Base-by-base conservation (phyloP, 1,140 invertebrate species). In the Micrasema longulum region DNA sequence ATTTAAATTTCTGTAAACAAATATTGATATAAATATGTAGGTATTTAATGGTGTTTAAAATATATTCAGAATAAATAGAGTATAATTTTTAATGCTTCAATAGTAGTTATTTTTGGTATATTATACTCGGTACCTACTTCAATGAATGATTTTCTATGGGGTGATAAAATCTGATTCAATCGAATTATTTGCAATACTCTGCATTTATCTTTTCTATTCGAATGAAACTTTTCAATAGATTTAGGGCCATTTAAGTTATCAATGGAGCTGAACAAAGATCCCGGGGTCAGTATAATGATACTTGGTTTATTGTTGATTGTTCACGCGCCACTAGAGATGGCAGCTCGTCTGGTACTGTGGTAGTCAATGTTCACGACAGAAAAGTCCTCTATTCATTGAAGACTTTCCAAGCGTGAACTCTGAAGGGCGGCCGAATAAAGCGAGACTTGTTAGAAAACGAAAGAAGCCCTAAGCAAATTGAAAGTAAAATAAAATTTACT, bases 301-400 rank as follows among this genome's bases (percentile, higher is more conserved):
- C 26, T 31, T 7, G 26, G 26, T 31, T 2, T 31, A 43, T 18
- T 60, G 36, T 38, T 38, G 55, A 60, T 60, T 41, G 55, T 60
- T 60, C 55, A 60, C 55, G 55, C 35, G 35, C 55, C 55, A 60
- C 36, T 23, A 12, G 55, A 60, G 55, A 31, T 4, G 26, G 10
- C 55, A 60, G 38, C 35, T 38, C 11, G 55, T 35, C n/a, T n/a
- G n/a, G n/a, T n/a, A n/a, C n/a, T 20, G 62, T 43, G 38, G 12
- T 43, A 26, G 12, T 47, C 20, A 60, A 60, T 47, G 45, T 47
- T 43, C 26, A 20, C 62, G 18, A 48, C 26, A 47, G 62, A 48
- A 64, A 43, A 64, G 47, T 64, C 36, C n/a, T 18, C 38, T 26
- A 63, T 64, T 47, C 18, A 47, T 47, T 64, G 41, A 26, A 64